A percentile compares a stretch with the other conserved stretches of the same genome.
Conservation (phyloP, 2,888 invertebrate species). For the Habrosyne pyritoides region DNA sequence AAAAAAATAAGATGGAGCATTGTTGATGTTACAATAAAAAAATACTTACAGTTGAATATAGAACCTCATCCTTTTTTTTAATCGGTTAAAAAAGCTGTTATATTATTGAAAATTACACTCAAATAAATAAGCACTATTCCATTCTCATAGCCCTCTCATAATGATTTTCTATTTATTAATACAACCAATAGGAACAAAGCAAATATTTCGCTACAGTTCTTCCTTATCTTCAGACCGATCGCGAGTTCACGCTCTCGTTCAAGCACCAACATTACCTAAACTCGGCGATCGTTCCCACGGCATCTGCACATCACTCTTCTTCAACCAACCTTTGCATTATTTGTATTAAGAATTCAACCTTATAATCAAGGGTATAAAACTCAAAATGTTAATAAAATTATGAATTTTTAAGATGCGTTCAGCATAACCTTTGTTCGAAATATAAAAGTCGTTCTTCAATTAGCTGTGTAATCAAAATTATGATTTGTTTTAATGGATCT, state of each 20-base stretch:
- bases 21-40: too few relatives aligned
- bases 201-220: constrained; percentile 44
- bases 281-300: constrained; percentile 73
- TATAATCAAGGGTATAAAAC: constrained; percentile 23
- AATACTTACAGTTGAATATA: too few relatives aligned
- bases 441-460: constrained; percentile 41
- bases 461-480: constrained; percentile 20
- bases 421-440: constrained; percentile 50
- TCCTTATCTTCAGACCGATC: constrained; percentile 62
- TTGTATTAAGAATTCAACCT: constrained; percentile 35
- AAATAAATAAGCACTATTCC: constrained; percentile 15
- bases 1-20: too few relatives aligned
- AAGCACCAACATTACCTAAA: constrained; percentile 59
- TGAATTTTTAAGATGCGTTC: constrained; percentile 48
- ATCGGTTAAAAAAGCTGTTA: too few relatives aligned
- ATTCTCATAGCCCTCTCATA: constrained; percentile 9
- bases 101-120: constrained; percentile 11
- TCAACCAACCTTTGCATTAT: constrained; percentile 33
- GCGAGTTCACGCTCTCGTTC: constrained; percentile 60
- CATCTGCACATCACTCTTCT: constrained; percentile 67
- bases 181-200: constrained; percentile 39
- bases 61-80: too few relatives aligned
- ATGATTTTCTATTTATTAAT: constrained; percentile 37
- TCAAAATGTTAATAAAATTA: constrained; percentile 27
- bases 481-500: constrained; percentile 6